Evolutionary conservation across 2,113 vertebrate species (phyloP).

Genomic region (Dermatemys mawii): DNA sequence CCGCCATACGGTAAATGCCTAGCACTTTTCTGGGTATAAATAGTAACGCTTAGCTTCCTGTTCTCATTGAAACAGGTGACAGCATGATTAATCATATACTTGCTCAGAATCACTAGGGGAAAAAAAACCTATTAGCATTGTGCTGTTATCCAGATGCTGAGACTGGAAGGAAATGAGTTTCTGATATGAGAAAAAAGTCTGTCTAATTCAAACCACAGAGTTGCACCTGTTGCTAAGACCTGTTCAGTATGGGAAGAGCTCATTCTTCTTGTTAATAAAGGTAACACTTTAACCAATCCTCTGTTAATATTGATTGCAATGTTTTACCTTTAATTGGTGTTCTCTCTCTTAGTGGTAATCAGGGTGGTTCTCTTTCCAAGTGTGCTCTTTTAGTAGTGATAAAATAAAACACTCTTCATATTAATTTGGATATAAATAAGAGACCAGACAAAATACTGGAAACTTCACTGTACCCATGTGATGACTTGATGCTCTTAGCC

Average conservation of each 20-base stretch:
- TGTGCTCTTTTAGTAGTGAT: not conserved
- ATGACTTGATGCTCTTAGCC: not conserved
- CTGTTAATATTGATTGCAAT: not conserved
- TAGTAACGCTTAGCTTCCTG: conserved; percentile 39
- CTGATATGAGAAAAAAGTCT: not conserved
- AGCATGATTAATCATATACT: conserved; percentile 51
- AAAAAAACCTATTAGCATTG: conserved; percentile 21
- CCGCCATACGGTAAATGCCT: not conserved
- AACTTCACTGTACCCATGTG: not conserved
- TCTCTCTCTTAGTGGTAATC: not conserved
- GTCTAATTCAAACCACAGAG: not conserved
- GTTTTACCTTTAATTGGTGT: not conserved
- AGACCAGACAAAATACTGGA: not conserved
- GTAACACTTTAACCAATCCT: not conserved
- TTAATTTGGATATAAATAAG: not conserved
- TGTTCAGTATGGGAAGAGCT: not conserved
- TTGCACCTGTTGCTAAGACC: conserved; percentile 37
- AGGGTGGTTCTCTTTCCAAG: not conserved
- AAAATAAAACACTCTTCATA: not conserved
- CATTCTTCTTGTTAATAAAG: not conserved
- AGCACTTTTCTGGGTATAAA: not conserved
- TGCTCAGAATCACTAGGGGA: not conserved
- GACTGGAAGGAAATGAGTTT: conserved; percentile 28
- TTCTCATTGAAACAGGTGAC: conserved; percentile 31
- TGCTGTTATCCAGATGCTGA: not conserved